These are phyloP conservation scores for Caradrina kadenii DNA, from an alignment of 2,888 invertebrate genomes.

Conservation along the genomic window DNA sequence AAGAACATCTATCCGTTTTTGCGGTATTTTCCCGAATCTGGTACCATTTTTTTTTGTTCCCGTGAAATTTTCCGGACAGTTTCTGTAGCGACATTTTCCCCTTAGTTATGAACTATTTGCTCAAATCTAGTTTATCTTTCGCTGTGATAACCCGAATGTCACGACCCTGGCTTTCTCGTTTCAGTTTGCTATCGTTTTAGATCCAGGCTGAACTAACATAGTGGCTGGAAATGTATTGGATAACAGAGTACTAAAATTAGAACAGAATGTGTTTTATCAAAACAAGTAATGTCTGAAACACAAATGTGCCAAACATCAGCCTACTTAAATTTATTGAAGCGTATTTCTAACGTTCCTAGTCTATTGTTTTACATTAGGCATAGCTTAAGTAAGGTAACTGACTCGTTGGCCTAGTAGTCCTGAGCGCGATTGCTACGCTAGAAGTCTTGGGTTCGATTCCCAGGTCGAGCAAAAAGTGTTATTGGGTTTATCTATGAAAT, in stretches of 20 bases:
- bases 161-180: slow-evolving; percentile 38
- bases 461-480: too few relatives aligned
- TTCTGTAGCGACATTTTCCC: slow-evolving; percentile 18
- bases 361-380: too few relatives aligned
- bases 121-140: slow-evolving; percentile 54
- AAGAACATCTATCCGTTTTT: slow-evolving; percentile 12
- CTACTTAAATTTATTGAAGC: not conserved
- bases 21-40: slow-evolving; percentile 8
- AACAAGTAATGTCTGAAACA: slow-evolving; percentile 4
- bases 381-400: too few relatives aligned
- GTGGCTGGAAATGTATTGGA: slow-evolving; percentile 9
- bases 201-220: slow-evolving; percentile 24
- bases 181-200: slow-evolving; percentile 54
- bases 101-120: slow-evolving; percentile 40
- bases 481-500: too few relatives aligned
- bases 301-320: not conserved
- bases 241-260: slow-evolving; percentile 7
- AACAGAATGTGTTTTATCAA: not conserved
- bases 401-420: too few relatives aligned
- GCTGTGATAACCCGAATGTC: slow-evolving; percentile 45
- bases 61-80: slow-evolving; percentile 15
- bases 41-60: slow-evolving; percentile 17
- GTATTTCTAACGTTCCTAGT: not conserved
- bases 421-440: too few relatives aligned
- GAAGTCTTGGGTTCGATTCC: too few relatives aligned